phyloP scores from a whole-genome alignment of 2,888 invertebrate species.

The Bibio marci region DNA sequence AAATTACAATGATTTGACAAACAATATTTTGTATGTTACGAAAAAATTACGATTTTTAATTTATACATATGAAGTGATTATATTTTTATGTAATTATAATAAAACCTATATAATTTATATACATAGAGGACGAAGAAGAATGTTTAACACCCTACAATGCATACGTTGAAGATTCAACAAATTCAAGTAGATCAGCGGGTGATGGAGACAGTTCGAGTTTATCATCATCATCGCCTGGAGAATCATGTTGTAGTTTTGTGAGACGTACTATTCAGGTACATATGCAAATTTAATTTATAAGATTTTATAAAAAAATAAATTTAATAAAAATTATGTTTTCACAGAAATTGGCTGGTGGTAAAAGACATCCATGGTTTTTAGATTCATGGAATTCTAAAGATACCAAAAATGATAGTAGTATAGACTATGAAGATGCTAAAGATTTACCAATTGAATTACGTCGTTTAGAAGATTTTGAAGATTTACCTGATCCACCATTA shows the following conservation, averaged over 20 bases:
- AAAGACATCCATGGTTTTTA: constrained; percentile 56
- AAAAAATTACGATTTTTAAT: no score
- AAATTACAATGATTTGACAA: no score
- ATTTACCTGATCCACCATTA: constrained; percentile 37
- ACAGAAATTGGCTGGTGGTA: constrained; percentile 61
- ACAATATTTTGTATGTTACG: no score
- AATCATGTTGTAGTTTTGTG: constrained; percentile 88
- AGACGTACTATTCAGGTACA: constrained; percentile 60
- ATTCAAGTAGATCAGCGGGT: constrained; percentile 39
- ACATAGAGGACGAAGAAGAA: constrained; percentile 30
- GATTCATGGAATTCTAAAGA: constrained; percentile 55
- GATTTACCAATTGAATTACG: constrained; percentile 80
- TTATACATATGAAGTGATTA: no score
- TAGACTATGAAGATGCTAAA: constrained; percentile 44
- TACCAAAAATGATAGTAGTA: constrained; percentile 37
- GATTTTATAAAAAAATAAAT: no score
- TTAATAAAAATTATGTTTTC: not conserved
- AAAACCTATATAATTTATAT: not conserved
- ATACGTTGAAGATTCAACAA: constrained; percentile 48
- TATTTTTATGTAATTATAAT: no score
- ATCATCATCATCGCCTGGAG: constrained; percentile 67
- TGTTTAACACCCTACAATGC: constrained; percentile 41
- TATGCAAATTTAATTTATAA: not conserved
- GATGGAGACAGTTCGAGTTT: constrained; percentile 64
- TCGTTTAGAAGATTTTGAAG: constrained; percentile 50